These are phyloP conservation scores for Hypotaenidia okinawae DNA, from an alignment of 2,797 vertebrate species.

Conservation along the genomic window DNA sequence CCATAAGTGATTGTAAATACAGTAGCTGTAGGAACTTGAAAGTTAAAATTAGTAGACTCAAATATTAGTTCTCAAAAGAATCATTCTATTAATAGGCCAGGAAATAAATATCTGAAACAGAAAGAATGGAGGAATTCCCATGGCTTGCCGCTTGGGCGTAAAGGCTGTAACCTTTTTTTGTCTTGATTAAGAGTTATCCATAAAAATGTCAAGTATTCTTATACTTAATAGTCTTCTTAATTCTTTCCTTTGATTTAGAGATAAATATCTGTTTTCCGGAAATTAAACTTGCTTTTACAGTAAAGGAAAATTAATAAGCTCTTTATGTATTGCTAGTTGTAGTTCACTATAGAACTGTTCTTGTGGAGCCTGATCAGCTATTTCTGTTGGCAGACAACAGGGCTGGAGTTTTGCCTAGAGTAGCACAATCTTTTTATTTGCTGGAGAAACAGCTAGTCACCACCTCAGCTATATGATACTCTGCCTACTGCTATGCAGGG, in stretches of 20 bases:
- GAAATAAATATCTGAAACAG: not conserved
- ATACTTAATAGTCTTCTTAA: not conserved
- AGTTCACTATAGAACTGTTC: slow-evolving; percentile 5
- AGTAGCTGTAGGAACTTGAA: not conserved
- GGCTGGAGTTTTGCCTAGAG: slow-evolving; percentile 64
- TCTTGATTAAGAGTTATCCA: not conserved
- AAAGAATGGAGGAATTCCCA: not conserved
- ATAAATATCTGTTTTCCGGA: not conserved
- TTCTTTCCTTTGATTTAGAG: not conserved
- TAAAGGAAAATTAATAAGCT: slow-evolving; percentile 4
- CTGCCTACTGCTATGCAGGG: slow-evolving; percentile 6
- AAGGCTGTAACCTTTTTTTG: not conserved
- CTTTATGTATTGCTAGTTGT: not conserved
- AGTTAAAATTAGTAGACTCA: not conserved
- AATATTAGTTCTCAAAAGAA: not conserved
- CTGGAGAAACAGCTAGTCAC: slow-evolving; percentile 27
- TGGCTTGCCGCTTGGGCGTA: not conserved
- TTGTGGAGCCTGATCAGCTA: slow-evolving; percentile 34
- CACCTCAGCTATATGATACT: slow-evolving; percentile 43
- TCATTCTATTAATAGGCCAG: not conserved
- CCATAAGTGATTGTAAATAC: not conserved
- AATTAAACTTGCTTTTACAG: not conserved
- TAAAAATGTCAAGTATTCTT: not conserved
- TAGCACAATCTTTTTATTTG: slow-evolving; percentile 45
- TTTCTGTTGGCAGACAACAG: slow-evolving; percentile 52